These are phyloP conservation scores for Octomys mimax DNA, from an alignment of 2,797 vertebrate genomes.

Conservation along the genomic window DNA sequence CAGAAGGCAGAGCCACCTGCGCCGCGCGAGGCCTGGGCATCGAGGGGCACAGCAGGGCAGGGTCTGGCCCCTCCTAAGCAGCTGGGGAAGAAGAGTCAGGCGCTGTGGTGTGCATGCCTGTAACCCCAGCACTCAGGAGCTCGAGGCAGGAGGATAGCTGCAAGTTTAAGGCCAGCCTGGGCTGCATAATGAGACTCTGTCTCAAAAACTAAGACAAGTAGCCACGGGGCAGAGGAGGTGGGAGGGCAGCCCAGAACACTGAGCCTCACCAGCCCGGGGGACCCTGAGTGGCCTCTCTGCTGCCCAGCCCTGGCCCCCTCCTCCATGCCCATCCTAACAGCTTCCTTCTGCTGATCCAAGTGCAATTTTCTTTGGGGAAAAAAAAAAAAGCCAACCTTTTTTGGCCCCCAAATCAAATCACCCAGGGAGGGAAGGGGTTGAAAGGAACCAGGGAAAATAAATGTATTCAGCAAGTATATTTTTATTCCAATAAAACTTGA, in stretches of 20 bases:
- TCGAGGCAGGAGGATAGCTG: neutral
- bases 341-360: slow-evolving; percentile 77
- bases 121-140: neutral
- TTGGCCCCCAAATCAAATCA: slow-evolving; percentile 82
- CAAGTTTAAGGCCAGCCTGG: neutral
- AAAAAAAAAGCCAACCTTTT: neutral
- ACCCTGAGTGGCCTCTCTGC: neutral
- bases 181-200: neutral
- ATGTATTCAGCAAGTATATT: slow-evolving; percentile 80
- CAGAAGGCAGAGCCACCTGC: neutral
- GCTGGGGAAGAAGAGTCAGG: neutral
- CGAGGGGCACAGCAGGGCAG: neutral
- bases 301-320: neutral
- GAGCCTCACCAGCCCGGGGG: neutral
- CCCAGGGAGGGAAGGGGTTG: slow-evolving; percentile 72
- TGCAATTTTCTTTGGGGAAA: slow-evolving; percentile 66
- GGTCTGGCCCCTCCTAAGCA: neutral
- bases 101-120: neutral
- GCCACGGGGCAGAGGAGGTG: neutral
- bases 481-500: slow-evolving; percentile 84
- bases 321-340: neutral
- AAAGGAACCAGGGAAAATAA: slow-evolving; percentile 82
- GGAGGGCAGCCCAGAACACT: neutral
- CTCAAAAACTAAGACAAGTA: neutral
- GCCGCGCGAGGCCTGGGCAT: neutral